These are phyloP conservation scores for Macrotrachela quadricornifera DNA, from an alignment of 1,140 invertebrate genomes.

Conservation along the genomic window DNA sequence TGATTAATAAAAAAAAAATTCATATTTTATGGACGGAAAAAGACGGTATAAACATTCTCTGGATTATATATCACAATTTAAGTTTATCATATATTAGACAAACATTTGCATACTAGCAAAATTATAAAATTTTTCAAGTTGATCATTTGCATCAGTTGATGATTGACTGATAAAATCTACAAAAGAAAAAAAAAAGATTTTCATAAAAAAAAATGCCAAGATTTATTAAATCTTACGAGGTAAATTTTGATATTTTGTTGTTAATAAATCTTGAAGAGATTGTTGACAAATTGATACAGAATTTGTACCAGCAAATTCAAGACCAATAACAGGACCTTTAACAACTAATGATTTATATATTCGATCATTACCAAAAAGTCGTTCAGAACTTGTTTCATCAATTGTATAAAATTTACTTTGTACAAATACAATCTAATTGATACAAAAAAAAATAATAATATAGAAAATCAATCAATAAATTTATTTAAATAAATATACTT, in stretches of 20 bases:
- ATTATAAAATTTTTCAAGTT: conserved; percentile 31
- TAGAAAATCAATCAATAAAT: conserved; percentile 3
- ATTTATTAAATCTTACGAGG: conserved; percentile 11
- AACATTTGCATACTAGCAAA: conserved; percentile 26
- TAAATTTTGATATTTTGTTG: conserved; percentile 1
- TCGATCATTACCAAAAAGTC: conserved; percentile 24
- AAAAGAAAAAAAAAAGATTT: too few relatives aligned
- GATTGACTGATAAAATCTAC: conserved; percentile 27
- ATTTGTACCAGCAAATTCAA: conserved; percentile 28
- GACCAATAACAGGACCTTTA: conserved; percentile 29
- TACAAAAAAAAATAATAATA: conserved; percentile 12
- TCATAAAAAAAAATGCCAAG: neutral
- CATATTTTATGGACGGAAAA: too few relatives aligned
- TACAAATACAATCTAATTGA: conserved; percentile 20
- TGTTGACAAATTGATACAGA: conserved; percentile 22
- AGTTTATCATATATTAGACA: conserved; percentile 10
- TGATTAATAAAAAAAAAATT: too few relatives aligned
- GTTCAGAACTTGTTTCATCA: conserved; percentile 22
- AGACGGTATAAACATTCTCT: too few relatives aligned
- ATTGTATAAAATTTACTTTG: conserved; percentile 30
- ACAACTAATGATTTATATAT: conserved; percentile 20
- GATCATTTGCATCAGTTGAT: conserved; percentile 15
- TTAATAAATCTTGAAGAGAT: conserved; percentile 9
- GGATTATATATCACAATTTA: too few relatives aligned
- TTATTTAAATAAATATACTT: conserved; percentile 15